Percentiles rank a stretch among this genome's conserved stretches.
These are phyloP conservation scores for Erythrocercus mccallii DNA, from an alignment of 2,113 vertebrate species.

Conservation along the genomic window DNA sequence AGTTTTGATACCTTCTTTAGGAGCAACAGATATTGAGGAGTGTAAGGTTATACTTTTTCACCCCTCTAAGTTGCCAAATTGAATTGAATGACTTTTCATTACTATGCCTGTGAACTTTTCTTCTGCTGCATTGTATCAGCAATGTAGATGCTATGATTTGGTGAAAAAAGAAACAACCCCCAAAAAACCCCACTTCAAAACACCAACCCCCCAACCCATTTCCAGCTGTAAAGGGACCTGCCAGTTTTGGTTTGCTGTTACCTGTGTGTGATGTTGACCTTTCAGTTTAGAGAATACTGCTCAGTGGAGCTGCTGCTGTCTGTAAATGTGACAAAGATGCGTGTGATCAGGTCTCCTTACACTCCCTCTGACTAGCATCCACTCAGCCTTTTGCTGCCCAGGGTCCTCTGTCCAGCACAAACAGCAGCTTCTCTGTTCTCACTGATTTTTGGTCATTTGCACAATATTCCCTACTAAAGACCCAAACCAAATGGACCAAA, in stretches of 20 bases:
- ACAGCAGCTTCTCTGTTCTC: background rate
- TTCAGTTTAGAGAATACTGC: background rate
- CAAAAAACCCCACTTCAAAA: background rate
- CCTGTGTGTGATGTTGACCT: accelerated
- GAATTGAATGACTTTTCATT: background rate
- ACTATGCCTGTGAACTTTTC: background rate
- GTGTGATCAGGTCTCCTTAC: background rate
- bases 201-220: background rate
- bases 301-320: background rate
- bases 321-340: background rate
- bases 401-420: background rate
- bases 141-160: background rate
- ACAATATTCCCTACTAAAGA: background rate
- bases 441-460: background rate
- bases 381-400: background rate
- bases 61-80: background rate
- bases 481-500: background rate
- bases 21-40: background rate
- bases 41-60: background rate
- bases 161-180: background rate
- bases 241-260: background rate
- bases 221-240: background rate
- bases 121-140: background rate
- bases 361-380: background rate
- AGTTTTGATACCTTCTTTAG: background rate